Conservation (phyloP, 2,113 vertebrate species). For the Probosciger aterrimus region DNA sequence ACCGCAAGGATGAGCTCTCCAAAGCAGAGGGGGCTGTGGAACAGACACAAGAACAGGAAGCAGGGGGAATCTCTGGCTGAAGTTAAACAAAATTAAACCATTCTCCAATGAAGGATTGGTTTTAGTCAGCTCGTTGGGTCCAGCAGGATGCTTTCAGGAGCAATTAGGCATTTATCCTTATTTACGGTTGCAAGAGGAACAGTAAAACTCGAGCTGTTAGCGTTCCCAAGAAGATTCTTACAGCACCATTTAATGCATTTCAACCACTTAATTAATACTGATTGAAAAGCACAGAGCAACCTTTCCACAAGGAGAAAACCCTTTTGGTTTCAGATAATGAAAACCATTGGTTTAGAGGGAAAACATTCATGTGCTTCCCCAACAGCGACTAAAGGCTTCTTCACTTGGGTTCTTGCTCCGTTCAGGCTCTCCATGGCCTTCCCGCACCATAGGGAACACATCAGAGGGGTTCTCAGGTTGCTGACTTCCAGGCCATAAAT, state of each 20-base stretch:
- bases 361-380: not conserved
- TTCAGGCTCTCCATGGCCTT: not conserved
- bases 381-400: not conserved
- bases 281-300: not conserved
- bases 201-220: conserved; percentile 2
- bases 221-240: conserved; percentile 14
- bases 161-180: conserved; percentile 40
- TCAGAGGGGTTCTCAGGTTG: not conserved
- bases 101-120: not conserved
- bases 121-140: conserved; percentile 18
- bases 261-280: conserved; percentile 16
- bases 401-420: not conserved
- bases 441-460: not conserved
- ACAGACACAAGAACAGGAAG: not conserved
- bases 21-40: not conserved
- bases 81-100: not conserved
- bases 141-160: conserved; percentile 31
- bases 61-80: not conserved
- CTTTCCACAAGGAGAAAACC: not conserved
- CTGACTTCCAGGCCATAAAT: not conserved
- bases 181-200: conserved; percentile 36
- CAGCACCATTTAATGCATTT: not conserved
- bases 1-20: accelerated
- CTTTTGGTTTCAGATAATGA: not conserved
- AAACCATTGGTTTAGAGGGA: not conserved